A percentile compares a stretch with the other conserved stretches of the same genome.
Conservation (phyloP, 1,140 invertebrate species). For the Apis florea region DNA sequence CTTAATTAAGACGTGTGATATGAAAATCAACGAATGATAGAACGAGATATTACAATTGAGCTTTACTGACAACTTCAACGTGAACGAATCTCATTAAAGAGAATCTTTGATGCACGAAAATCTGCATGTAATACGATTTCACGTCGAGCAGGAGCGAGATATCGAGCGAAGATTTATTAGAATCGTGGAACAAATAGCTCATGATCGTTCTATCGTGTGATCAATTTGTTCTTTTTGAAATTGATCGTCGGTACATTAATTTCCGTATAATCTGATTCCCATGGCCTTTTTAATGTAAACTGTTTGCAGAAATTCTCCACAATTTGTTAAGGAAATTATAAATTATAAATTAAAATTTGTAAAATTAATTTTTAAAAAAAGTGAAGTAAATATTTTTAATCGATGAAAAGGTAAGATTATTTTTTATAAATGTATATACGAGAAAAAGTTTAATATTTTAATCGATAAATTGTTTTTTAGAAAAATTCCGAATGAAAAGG, state of each 20-base stretch:
- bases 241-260: background rate
- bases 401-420: too few species aligned
- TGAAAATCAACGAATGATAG: background rate
- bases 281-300: background rate
- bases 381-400: too few species aligned
- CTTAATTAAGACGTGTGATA: background rate
- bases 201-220: too few species aligned
- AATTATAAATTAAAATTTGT: too few species aligned
- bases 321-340: too few species aligned
- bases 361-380: too few species aligned
- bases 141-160: background rate
- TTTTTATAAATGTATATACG: too few species aligned
- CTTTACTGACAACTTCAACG: background rate
- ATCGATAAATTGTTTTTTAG: too few species aligned
- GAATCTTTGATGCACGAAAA: constrained; percentile 16
- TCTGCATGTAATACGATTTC: background rate
- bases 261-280: background rate
- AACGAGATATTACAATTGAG: constrained; percentile 1
- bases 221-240: background rate
- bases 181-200: background rate
- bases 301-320: too few species aligned
- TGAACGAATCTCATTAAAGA: background rate
- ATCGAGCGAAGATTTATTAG: background rate
- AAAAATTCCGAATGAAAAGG: too few species aligned
- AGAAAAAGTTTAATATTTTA: too few species aligned